phyloP scores from a whole-genome alignment of 2,113 vertebrate species.

The Trogon surrucura region DNA sequence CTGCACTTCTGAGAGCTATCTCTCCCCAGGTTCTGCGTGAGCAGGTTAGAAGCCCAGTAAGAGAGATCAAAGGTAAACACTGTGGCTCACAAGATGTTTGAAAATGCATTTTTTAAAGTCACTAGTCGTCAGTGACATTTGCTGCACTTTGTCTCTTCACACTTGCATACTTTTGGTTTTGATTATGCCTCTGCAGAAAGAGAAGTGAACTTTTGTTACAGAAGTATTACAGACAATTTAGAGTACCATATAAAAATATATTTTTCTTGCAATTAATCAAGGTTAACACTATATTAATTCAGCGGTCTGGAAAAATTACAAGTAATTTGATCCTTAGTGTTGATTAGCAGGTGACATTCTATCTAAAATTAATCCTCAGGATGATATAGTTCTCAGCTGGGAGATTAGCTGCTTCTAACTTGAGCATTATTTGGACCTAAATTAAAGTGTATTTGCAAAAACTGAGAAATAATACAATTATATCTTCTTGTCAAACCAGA shows the following conservation, averaged over 20 bases:
- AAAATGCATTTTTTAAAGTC: not conserved
- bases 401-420: slow-evolving; percentile 21
- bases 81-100: not conserved
- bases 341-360: slow-evolving; percentile 36
- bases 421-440: slow-evolving; percentile 10
- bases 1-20: not conserved
- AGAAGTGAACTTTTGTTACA: not conserved
- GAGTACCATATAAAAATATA: not conserved
- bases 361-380: slow-evolving; percentile 31
- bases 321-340: slow-evolving; percentile 27
- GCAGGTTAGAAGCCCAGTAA: not conserved
- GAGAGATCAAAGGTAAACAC: not conserved
- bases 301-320: slow-evolving; percentile 19
- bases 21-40: not conserved
- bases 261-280: slow-evolving; percentile 10
- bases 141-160: not conserved
- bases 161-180: not conserved
- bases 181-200: not conserved
- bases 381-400: not conserved
- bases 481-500: not conserved
- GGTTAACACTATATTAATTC: slow-evolving; percentile 16
- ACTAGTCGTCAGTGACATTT: not conserved
- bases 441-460: slow-evolving; percentile 30
- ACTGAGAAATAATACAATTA: not conserved
- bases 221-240: not conserved